Conservation (phyloP, 2,888 invertebrate genomes). For the Nomada ruficornis region DNA sequence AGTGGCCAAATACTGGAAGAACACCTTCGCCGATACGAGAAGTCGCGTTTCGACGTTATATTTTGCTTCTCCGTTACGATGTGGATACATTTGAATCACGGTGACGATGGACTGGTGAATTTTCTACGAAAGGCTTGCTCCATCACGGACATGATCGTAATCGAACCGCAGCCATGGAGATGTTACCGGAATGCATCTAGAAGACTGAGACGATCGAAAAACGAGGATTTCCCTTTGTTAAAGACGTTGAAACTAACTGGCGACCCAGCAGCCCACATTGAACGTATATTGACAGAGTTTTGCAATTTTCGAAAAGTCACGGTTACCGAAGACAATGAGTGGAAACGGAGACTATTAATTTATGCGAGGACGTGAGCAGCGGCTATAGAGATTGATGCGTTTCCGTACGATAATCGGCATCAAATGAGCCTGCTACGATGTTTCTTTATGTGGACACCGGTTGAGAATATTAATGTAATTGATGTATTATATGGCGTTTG, state of each 20-base stretch:
- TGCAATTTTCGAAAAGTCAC: conserved; percentile 85
- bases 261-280: conserved; percentile 87
- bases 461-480: conserved; percentile 25
- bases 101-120: conserved; percentile 89
- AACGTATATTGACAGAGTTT: conserved; percentile 84
- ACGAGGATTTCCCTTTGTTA: conserved; percentile 87
- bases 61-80: conserved; percentile 94
- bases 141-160: conserved; percentile 86
- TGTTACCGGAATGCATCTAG: conserved; percentile 92
- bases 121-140: conserved; percentile 87
- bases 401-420: conserved; percentile 36
- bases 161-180: conserved; percentile 95
- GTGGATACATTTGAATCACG: conserved; percentile 96
- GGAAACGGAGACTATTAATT: conserved; percentile 89
- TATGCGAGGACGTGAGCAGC: conserved; percentile 80
- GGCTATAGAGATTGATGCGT: conserved; percentile 17
- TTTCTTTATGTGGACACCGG: background rate
- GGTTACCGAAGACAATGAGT: conserved; percentile 87
- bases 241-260: conserved; percentile 87
- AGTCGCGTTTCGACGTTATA: conserved; percentile 87
- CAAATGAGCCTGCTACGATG: conserved; percentile 15
- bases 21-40: conserved; percentile 84
- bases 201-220: conserved; percentile 88
- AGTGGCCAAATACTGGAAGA: conserved; percentile 82
- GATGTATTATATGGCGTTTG: background rate